Evolutionary conservation across 35 echinoderm and acorn worm genomes (phyloP).

Genomic region (Patiria miniata): DNA sequence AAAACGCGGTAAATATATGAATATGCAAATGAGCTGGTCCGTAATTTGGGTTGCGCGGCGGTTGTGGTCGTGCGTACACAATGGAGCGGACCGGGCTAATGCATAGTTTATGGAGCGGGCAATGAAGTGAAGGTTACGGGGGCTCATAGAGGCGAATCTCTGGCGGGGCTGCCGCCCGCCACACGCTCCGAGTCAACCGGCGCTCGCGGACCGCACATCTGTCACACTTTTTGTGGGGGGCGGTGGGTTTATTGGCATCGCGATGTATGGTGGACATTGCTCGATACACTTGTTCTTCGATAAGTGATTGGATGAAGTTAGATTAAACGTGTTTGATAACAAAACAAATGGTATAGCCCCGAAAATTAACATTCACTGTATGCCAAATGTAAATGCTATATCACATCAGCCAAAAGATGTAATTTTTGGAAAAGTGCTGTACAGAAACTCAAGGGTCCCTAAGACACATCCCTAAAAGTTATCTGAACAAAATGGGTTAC

Average conservation of each 20-base stretch:
- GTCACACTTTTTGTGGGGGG: background rate
- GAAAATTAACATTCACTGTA: no score
- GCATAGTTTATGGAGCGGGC: background rate
- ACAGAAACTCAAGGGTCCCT: no score
- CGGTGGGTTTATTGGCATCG: background rate
- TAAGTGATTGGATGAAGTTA: no score
- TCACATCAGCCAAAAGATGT: no score
- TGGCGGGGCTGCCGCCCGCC: background rate
- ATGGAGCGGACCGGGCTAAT: background rate
- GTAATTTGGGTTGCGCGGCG: background rate
- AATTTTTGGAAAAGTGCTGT: no score
- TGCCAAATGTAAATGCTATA: no score
- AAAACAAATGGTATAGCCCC: no score
- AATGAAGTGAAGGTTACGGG: background rate
- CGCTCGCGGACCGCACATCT: background rate
- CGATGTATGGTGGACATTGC: background rate
- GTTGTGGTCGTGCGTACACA: background rate
- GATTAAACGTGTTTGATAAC: no score
- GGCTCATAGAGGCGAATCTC: background rate
- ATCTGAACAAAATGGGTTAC: no score
- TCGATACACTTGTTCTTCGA: no score
- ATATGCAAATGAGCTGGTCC: slow-evolving; percentile 22
- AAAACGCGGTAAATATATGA: background rate
- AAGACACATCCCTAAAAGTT: no score
- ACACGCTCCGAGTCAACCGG: background rate